phyloP scores from a whole-genome alignment of 2,113 vertebrate genomes.

The Alectura lathami region DNA sequence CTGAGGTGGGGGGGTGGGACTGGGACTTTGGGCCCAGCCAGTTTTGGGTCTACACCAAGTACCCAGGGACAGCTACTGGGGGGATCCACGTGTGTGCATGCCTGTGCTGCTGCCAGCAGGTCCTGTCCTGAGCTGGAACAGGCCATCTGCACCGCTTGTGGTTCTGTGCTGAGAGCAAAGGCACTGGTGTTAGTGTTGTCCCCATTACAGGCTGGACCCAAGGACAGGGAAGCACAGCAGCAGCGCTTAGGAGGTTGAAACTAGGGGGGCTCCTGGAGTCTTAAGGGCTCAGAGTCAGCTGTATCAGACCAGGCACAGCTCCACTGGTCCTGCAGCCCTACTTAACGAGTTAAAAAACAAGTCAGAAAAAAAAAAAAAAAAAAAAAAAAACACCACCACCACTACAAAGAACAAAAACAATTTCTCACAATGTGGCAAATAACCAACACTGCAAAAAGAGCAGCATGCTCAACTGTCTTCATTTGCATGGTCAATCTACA shows the following conservation, averaged over 20 bases:
- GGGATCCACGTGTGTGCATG: not conserved
- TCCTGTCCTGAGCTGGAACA: not conserved
- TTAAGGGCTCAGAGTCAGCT: not conserved
- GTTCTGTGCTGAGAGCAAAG: not conserved
- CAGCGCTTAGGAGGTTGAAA: not conserved
- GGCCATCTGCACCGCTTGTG: fast-evolving
- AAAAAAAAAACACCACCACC: not conserved
- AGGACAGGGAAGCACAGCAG: not conserved
- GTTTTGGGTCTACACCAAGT: not conserved
- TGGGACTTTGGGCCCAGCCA: not conserved
- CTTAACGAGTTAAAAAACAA: not conserved
- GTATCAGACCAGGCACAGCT: not conserved
- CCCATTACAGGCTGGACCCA: not conserved
- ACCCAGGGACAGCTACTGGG: not conserved
- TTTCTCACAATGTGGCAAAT: not conserved
- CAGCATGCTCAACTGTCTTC: not conserved
- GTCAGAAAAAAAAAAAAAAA: no score
- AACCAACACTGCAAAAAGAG: not conserved
- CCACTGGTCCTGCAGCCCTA: not conserved
- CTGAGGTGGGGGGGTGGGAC: fast-evolving
- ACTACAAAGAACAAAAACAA: not conserved
- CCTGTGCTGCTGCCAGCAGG: not conserved
- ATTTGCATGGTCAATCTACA: not conserved
- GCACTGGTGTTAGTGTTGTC: not conserved
- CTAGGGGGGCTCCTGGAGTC: not conserved